Evolutionary conservation across 2,888 invertebrate species (phyloP), one percentile per base, ranked within the genome.

Genomic region (Euzophera pinguis): DNA sequence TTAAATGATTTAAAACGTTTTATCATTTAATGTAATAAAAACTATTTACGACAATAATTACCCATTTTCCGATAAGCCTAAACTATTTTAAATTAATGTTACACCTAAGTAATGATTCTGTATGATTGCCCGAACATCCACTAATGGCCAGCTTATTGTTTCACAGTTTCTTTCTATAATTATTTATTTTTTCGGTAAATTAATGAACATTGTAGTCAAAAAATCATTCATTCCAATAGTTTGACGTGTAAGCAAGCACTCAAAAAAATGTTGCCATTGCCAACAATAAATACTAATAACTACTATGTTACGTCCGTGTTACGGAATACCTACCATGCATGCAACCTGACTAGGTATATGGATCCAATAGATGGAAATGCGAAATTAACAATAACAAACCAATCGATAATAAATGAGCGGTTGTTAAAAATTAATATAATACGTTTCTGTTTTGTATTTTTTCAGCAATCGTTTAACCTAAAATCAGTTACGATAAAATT

Each of bases 51-150:
- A 69, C 60, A 60, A 65, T 55, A 57, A 59, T 77, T 71, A 86
- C 89, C 89, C 89, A 89, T 89, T 84, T 80, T 83, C 59, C 71
- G 75, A 70, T 77, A 81, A 75, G 78, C 71, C 73, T 81, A 77
- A 67, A 71, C 75, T 84, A 75, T 64, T 69, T 69, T 75, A 82
- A 72, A 77, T 75, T 75, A 82, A 80, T 75, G 72, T 69, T 70
- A 70, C 60, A 69, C 63, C 64, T 77, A 76, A 61, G 80, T 75
- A 84, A 81, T 73, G 74, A 63, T 68, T 67, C 60, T 61, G 63
- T 61, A 61, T 53, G 59, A 59, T 61, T 56, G 59, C 60, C 56
- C 58, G 56, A 54, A 66, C 75, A 75, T 74, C 49, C 59, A 73
- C 75, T 61, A 61, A 55, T 57, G 58, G 50, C 52, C 48, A 53